Percentiles rank a stretch among this genome's conserved stretches.
These are phyloP conservation scores for Ardeotis arabs DNA, from an alignment of 2,113 vertebrate genomes.

Conservation along the genomic window DNA sequence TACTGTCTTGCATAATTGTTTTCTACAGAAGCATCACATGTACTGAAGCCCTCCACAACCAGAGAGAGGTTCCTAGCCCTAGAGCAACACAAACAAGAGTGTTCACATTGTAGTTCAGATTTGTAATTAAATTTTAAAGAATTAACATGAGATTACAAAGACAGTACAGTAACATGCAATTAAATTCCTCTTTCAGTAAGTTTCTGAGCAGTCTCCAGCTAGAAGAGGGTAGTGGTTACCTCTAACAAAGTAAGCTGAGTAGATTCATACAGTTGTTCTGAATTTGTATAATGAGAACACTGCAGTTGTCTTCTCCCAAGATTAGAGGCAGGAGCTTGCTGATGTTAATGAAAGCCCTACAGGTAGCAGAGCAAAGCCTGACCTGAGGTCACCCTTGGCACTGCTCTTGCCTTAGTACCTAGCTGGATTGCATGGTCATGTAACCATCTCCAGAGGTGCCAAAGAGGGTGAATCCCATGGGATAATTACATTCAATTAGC, in stretches of 20 bases:
- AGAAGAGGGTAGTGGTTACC: neutral
- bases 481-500: neutral
- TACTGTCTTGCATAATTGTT: neutral
- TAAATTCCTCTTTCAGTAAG: neutral
- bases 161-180: neutral
- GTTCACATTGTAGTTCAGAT: neutral
- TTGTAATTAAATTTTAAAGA: neutral
- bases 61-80: neutral
- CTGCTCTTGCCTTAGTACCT: neutral
- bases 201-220: neutral
- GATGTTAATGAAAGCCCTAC: neutral
- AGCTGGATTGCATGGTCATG: neutral
- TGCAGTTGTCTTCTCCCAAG: neutral
- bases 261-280: neutral
- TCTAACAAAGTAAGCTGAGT: neutral
- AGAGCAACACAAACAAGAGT: neutral
- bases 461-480: neutral
- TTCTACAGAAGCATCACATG: neutral
- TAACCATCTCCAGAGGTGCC: neutral
- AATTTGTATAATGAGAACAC: neutral
- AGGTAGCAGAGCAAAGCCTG: neutral
- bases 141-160: neutral
- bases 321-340: neutral
- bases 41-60: neutral
- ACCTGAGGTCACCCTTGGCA: neutral